Evolutionary conservation across 2,888 invertebrate genomes (phyloP).

Genomic region (Octodonta nipae): DNA sequence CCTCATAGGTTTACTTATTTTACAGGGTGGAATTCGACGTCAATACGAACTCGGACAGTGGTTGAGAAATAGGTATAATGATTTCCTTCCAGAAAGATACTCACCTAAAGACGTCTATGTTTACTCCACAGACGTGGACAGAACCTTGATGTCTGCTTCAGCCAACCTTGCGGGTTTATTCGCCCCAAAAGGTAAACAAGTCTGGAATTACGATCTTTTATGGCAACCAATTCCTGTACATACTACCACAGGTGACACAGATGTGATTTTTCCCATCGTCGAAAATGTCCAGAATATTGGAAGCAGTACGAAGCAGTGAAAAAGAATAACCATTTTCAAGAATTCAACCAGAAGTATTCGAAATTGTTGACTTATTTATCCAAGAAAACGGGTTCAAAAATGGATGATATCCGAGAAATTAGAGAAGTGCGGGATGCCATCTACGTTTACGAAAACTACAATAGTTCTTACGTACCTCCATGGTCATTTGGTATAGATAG

Average conservation of each 20-base stretch:
- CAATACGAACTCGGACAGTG: slow-evolving; percentile 9
- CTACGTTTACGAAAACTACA: slow-evolving; percentile 47
- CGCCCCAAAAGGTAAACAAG: slow-evolving; percentile 45
- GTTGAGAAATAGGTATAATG: slow-evolving; percentile 11
- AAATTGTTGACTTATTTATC: slow-evolving; percentile 51
- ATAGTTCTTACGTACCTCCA: slow-evolving; percentile 38
- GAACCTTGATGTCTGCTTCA: slow-evolving; percentile 77
- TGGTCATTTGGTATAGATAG: slow-evolving; percentile 3
- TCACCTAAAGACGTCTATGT: slow-evolving; percentile 43
- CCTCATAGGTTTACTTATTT: no score
- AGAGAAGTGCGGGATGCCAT: slow-evolving; percentile 28
- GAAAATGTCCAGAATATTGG: background rate
- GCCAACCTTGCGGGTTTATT: slow-evolving; percentile 64
- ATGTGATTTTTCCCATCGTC: no score
- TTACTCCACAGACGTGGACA: slow-evolving; percentile 69
- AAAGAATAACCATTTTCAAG: slow-evolving; percentile 34
- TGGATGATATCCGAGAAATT: slow-evolving; percentile 3
- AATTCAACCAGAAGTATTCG: slow-evolving; percentile 43
- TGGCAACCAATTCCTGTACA: slow-evolving; percentile 66
- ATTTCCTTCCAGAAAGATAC: slow-evolving; percentile 43
- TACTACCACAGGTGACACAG: slow-evolving; percentile 32
- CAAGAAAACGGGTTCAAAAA: slow-evolving; percentile 40
- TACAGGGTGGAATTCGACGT: slow-evolving; percentile 8
- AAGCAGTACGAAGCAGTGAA: slow-evolving; percentile 29
- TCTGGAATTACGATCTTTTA: slow-evolving; percentile 1